These are phyloP conservation scores for Tiliacea aurago DNA, from an alignment of 2,888 invertebrate species.

Conservation along the genomic window DNA sequence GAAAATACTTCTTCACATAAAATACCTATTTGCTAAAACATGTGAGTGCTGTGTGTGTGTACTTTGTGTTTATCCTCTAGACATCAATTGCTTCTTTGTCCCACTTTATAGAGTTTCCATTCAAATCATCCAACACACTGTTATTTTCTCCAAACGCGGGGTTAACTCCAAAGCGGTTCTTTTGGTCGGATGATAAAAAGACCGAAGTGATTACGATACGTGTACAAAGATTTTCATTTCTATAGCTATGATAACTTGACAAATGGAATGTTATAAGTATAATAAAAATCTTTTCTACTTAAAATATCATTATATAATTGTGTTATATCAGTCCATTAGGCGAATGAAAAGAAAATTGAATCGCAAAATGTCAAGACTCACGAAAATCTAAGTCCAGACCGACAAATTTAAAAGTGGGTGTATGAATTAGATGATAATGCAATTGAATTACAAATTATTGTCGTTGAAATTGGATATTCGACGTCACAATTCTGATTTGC, in stretches of 20 bases:
- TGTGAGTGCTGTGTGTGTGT: slow-evolving; percentile 29
- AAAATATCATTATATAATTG: slow-evolving; percentile 72
- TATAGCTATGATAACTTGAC: slow-evolving; percentile 64
- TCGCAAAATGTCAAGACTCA: slow-evolving; percentile 69
- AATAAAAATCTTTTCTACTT: slow-evolving; percentile 67
- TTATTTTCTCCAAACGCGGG: slow-evolving; percentile 43
- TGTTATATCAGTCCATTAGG: slow-evolving; percentile 76
- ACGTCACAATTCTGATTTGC: slow-evolving; percentile 49
- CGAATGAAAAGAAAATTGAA: slow-evolving; percentile 75
- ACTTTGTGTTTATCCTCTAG: slow-evolving; percentile 36
- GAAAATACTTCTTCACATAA: slow-evolving; percentile 26
- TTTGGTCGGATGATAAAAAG: slow-evolving; percentile 30
- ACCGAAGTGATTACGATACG: slow-evolving; percentile 37
- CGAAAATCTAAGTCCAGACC: slow-evolving; percentile 42
- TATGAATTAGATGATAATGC: slow-evolving; percentile 42
- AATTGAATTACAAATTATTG: slow-evolving; percentile 53
- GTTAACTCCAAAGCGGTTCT: slow-evolving; percentile 34
- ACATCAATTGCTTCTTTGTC: slow-evolving; percentile 48
- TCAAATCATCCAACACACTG: slow-evolving; percentile 48
- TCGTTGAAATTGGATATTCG: slow-evolving; percentile 34
- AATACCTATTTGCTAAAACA: slow-evolving; percentile 37
- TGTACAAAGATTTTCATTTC: slow-evolving; percentile 60
- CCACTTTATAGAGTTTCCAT: slow-evolving; percentile 49
- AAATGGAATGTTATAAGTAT: slow-evolving; percentile 60
- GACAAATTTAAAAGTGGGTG: slow-evolving; percentile 22